Conservation (phyloP, 92 coral and sea anemone genomes). For the Heteractis magnifica region DNA sequence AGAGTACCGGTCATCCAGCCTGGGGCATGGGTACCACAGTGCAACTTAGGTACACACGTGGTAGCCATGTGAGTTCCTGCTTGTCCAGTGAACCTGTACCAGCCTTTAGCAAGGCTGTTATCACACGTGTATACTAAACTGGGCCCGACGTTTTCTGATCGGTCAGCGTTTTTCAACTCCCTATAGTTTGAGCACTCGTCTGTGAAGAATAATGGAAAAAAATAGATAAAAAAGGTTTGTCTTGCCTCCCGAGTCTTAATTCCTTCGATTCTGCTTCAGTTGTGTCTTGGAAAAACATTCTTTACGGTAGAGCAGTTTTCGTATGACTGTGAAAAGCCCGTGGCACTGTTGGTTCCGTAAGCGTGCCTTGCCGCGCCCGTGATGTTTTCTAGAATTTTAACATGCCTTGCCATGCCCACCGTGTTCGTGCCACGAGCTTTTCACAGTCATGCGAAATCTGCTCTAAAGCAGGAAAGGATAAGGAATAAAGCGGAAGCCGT, state of each 20-base stretch:
- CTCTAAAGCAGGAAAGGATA: too few species aligned
- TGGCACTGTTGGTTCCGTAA: too few species aligned
- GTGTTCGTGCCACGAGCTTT: too few species aligned
- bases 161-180: conserved; percentile 6
- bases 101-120: not conserved
- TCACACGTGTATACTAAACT: conserved; percentile 12
- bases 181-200: conserved; percentile 10
- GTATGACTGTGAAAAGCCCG: too few species aligned
- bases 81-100: conserved; percentile 36
- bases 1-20: conserved; percentile 31
- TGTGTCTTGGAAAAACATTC: too few species aligned
- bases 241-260: not conserved
- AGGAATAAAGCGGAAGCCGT: too few species aligned
- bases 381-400: too few species aligned
- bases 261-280: too few species aligned
- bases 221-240: not conserved
- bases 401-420: too few species aligned
- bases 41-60: conserved; percentile 5
- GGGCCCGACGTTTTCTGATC: conserved; percentile 4
- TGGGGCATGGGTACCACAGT: conserved; percentile 35
- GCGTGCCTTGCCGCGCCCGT: too few species aligned
- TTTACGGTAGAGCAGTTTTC: too few species aligned
- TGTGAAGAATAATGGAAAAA: not conserved
- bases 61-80: conserved; percentile 34
- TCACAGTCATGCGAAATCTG: too few species aligned